Evolutionary conservation across 2,888 invertebrate genomes (phyloP), one percentile per base, ranked within the genome.

Genomic region (Acanthosoma haemorrhoidale): DNA sequence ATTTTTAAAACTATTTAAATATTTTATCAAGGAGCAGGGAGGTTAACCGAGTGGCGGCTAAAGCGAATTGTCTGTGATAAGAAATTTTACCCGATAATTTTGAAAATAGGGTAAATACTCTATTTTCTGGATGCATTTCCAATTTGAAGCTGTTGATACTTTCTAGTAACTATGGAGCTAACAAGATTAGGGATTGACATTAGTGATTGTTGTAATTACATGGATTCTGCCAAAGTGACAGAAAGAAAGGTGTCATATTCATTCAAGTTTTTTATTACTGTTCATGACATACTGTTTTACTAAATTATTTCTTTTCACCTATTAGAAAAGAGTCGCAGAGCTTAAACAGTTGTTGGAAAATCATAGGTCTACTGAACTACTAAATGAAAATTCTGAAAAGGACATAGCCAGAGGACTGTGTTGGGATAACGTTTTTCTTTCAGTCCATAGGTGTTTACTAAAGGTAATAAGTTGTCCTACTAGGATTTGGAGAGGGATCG

Each of bases 231-330:
- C 67, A 79, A 82, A 72, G 78, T 80, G 9, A 80, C 79, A 36
- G 84, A 84, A 43, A 78, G 84, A 43, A 83, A 82, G 75, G 83
- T 80, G 77, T 80, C 77, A 5, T 4, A 25, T 18, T 13, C 3
- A 25, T n/a, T 31, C n/a, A n/a, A n/a, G n/a, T n/a, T n/a, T n/a
- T n/a, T n/a, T n/a, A n/a, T n/a, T n/a, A n/a, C n/a, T n/a, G n/a
- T n/a, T n/a, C n/a, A n/a, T n/a, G n/a, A n/a, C n/a, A 5, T 2
- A 18, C 3, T 6, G 9, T 34, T n/a, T 4, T 67, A 36, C 11
- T 21, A 2, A 16, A 34, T 58, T 2, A 31, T 34, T 58, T 68
- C 18, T 51, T 5, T 11, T 63, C 57, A 13, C 2, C 2, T 25
- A 25, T 18, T 21, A 71, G 74, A 67, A 32, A 63, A 43, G 69